These are phyloP conservation scores for Anadara kagoshimensis DNA, from an alignment of 1,140 invertebrate genomes.

Conservation along the genomic window DNA sequence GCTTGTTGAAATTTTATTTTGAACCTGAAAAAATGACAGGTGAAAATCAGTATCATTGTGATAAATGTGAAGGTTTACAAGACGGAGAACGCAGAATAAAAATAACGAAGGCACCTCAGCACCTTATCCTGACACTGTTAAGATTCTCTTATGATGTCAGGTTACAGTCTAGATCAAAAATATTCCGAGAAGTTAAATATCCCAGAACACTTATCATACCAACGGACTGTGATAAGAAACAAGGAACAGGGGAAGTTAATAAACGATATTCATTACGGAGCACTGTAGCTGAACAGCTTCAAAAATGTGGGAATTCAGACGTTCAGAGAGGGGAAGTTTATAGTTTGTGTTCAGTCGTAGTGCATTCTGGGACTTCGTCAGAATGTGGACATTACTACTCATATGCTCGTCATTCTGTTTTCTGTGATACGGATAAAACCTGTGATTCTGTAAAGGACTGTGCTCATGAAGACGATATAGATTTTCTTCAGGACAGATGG, in stretches of 20 bases:
- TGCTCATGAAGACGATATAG: conserved; percentile 49
- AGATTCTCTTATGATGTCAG: conserved; percentile 86
- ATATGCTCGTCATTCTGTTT: conserved; percentile 78
- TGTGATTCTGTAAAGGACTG: conserved; percentile 43
- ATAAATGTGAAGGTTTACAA: conserved; percentile 82
- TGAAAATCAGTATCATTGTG: conserved; percentile 88
- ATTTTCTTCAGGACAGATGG: conserved; percentile 78
- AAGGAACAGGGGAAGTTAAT: conserved; percentile 52
- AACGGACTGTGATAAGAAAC: conserved; percentile 27
- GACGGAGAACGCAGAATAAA: conserved; percentile 85
- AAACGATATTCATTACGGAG: conserved; percentile 35
- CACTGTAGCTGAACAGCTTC: conserved; percentile 33
- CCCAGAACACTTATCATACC: conserved; percentile 68
- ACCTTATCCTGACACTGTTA: conserved; percentile 87
- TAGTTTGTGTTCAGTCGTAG: conserved; percentile 85
- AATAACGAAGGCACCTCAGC: conserved; percentile 82
- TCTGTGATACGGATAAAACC: conserved; percentile 43
- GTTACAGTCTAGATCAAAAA: conserved; percentile 83
- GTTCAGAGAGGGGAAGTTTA: conserved; percentile 74
- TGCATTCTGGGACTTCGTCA: conserved; percentile 87
- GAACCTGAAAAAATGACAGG: conserved; percentile 84
- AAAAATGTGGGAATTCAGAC: conserved; percentile 61
- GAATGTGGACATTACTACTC: conserved; percentile 92
- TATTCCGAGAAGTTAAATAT: conserved; percentile 71
- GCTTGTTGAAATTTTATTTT: conserved; percentile 83